A percentile compares a stretch with the other conserved stretches of the same genome.
Evolutionary conservation across 2,888 invertebrate species (phyloP).

Genomic region (Tetragonula carbonaria): DNA sequence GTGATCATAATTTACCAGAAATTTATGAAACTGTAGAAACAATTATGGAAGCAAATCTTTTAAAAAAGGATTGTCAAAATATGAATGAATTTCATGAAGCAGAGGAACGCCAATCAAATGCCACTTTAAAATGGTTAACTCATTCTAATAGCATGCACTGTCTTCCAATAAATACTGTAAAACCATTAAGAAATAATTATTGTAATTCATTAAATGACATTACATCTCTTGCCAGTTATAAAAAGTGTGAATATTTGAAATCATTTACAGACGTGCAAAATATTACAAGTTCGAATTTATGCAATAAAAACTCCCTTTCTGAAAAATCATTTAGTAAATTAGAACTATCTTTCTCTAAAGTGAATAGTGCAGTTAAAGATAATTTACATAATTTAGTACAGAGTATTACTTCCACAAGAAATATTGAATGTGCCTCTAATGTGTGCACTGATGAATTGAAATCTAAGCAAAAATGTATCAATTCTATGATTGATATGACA

Average conservation of each 20-base stretch:
- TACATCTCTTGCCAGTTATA: slow-evolving; percentile 74
- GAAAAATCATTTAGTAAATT: slow-evolving; percentile 68
- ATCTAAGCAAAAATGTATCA: slow-evolving; percentile 65
- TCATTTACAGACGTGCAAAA: slow-evolving; percentile 74
- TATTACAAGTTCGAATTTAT: slow-evolving; percentile 69
- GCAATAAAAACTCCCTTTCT: slow-evolving; percentile 68
- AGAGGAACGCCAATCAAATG: slow-evolving; percentile 57
- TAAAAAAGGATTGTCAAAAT: slow-evolving; percentile 63
- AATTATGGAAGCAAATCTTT: slow-evolving; percentile 53
- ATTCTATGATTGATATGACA: slow-evolving; percentile 71
- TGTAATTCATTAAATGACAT: slow-evolving; percentile 79
- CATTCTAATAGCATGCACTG: slow-evolving; percentile 79
- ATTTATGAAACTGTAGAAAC: slow-evolving; percentile 75
- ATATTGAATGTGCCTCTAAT: slow-evolving; percentile 63
- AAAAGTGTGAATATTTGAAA: slow-evolving; percentile 73
- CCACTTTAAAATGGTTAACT: slow-evolving; percentile 67
- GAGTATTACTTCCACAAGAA: slow-evolving; percentile 53
- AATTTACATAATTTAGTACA: slow-evolving; percentile 62
- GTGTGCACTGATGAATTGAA: slow-evolving; percentile 59
- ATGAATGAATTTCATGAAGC: slow-evolving; percentile 65
- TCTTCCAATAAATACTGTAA: slow-evolving; percentile 71
- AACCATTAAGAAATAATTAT: slow-evolving; percentile 70
- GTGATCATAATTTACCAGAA: slow-evolving; percentile 80
- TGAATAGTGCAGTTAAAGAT: slow-evolving; percentile 69
- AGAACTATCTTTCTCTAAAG: slow-evolving; percentile 67